Evolutionary conservation across 2,797 vertebrate species (phyloP), one percentile per base, ranked within the genome.

Genomic region (Cryptoblepharus egeriae): DNA sequence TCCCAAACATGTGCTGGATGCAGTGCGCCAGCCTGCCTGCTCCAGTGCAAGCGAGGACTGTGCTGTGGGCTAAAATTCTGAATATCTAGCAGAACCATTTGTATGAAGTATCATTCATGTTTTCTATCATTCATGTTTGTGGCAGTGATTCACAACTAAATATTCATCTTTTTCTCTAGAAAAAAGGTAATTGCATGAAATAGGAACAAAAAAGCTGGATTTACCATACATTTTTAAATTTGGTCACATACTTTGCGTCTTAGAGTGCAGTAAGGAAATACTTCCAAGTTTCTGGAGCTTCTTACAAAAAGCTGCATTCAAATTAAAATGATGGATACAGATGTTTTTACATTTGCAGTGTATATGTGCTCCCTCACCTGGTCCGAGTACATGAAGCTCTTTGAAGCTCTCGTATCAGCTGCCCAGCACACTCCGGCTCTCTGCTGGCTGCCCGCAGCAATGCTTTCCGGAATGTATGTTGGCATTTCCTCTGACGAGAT

Each of bases 391-490:
- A 95, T 0, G 97, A 94, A 35, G 95, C 95, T 89, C 94, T 97
- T 52, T 90, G 96, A 42, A 99, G 94, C 16, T 98, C 97, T 79
- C 96, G 97, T 35, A 99, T 95, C 76, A 99, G 93, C 87, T 98
- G 96, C 13, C 97, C 98, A 0, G 98, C 95, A 57, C 95, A 96
- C 91, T 99, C 96, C 0, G 99, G 98, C 89, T 99, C 98, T 81
- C 95, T 97, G 87, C 95, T 97, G 93, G 98, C 99, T 15, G 98
- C 98, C 81, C 98, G 97, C 93, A 99, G 96, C 96, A 99, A 95
- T 83, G 98, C 98, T 96, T 97, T 99, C 92, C 98, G 96, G 90
- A 99, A 97, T 11, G 97, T 96, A 80, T 98, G 97, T 90, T 97
- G 97, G 95, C 97, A 98, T 93, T 97, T 97, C 96, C 97, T 98